Conservation (phyloP, 2,113 vertebrate species). For the Trinectes maculatus region DNA sequence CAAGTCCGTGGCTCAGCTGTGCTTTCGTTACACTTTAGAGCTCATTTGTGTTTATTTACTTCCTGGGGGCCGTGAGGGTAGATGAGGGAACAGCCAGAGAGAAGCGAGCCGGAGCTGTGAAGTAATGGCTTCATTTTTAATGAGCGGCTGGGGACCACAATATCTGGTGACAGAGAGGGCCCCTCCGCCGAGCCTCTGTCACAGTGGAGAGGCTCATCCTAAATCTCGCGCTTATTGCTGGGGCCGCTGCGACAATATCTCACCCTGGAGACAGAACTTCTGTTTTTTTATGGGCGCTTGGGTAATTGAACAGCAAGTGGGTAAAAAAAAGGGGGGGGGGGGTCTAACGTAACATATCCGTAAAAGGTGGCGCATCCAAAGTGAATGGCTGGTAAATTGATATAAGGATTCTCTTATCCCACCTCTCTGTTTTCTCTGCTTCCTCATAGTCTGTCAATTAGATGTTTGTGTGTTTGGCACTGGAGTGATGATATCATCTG, state of each 20-base stretch:
- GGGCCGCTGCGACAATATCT: slow-evolving; percentile 48
- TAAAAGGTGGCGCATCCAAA: slow-evolving; percentile 52
- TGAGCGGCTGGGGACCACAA: slow-evolving; percentile 57
- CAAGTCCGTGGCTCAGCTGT: slow-evolving; percentile 26
- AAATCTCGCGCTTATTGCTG: slow-evolving; percentile 72
- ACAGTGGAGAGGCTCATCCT: slow-evolving; percentile 51
- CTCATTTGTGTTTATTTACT: slow-evolving; percentile 71
- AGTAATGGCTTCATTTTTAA: slow-evolving; percentile 64
- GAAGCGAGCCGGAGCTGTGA: slow-evolving; percentile 43
- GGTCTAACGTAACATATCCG: slow-evolving; percentile 47
- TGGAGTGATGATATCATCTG: slow-evolving; percentile 64
- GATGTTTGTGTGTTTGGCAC: slow-evolving; percentile 78
- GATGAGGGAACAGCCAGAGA: slow-evolving; percentile 27
- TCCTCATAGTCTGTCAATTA: slow-evolving; percentile 81
- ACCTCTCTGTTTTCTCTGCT: slow-evolving; percentile 23
- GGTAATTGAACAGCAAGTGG: slow-evolving; percentile 75
- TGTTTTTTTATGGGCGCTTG: slow-evolving; percentile 72
- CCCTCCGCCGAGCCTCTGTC: slow-evolving; percentile 60
- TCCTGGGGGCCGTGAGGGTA: slow-evolving; percentile 47
- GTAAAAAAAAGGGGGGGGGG: too few relatives aligned
- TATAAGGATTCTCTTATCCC: slow-evolving; percentile 26
- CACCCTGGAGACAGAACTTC: slow-evolving; percentile 55
- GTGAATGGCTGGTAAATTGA: slow-evolving; percentile 51
- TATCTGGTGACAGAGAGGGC: slow-evolving; percentile 61
- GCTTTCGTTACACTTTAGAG: slow-evolving; percentile 29